A percentile compares a stretch with the other conserved stretches of the same genome.
Conservation (phyloP, 2,113 vertebrate genomes). For the Alces alces region DNA sequence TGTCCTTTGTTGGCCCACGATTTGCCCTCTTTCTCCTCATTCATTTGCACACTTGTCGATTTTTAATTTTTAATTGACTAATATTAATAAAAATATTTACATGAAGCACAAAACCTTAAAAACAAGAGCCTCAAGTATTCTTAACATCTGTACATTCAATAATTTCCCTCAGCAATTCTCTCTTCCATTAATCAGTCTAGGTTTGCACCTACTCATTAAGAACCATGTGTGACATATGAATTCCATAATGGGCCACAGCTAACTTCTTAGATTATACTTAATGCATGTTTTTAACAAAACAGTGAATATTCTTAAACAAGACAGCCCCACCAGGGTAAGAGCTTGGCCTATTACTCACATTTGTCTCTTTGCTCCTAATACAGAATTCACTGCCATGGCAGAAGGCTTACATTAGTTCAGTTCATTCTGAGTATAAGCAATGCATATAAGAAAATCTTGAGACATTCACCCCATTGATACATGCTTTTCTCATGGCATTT, state of each 20-base stretch:
- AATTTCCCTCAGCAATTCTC: background rate
- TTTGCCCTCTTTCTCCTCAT: background rate
- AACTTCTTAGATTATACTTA: background rate
- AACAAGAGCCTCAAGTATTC: background rate
- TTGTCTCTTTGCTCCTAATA: background rate
- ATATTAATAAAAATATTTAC: background rate
- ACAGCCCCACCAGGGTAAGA: background rate
- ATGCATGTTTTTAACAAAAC: background rate
- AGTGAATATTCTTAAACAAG: background rate
- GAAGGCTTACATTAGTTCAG: background rate
- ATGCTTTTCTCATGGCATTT: background rate
- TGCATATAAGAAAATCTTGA: background rate
- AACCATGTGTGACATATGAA: background rate
- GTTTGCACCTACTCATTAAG: too few relatives aligned
- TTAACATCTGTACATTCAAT: background rate
- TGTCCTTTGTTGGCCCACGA: background rate
- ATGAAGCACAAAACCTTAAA: background rate
- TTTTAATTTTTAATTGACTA: background rate
- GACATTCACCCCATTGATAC: background rate
- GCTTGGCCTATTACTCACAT: background rate
- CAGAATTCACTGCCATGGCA: rapidly evolving
- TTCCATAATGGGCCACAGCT: background rate
- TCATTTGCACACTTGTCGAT: background rate
- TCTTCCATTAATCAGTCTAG: background rate
- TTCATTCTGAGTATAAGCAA: background rate